Evolutionary conservation across 2,113 vertebrate species (phyloP), one percentile per base, ranked within the genome.

Genomic region (Passer montanus): DNA sequence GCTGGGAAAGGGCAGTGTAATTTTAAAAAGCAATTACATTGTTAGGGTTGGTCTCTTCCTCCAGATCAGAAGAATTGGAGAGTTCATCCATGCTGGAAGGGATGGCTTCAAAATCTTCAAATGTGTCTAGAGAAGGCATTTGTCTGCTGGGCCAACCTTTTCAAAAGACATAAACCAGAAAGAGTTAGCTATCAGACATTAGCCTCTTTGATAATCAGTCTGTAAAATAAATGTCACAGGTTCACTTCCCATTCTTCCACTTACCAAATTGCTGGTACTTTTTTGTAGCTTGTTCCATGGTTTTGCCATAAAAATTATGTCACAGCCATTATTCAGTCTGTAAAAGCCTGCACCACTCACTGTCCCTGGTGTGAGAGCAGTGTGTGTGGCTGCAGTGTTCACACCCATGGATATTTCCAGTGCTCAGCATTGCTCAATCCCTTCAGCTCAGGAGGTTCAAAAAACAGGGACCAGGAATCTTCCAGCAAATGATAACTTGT

Each of bases 61-160:
- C 98, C 95, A 97, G 69, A 37, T 98, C 98, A 46, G 99, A 99
- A 37, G 99, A 99, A 97, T 99, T 99, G 72, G 99, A 99, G 75
- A 99, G 98, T 67, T 99, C 99, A 83, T 99, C 99, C 33, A 97
- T 98, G 66, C 98, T 99, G 84, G 99, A 99, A 47, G 98, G 98
- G 84, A 99, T 99, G n/a, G 98, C 98, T 97, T 99, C 99, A 3
- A 99, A 98, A 92, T 98, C 98, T 72, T 99, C 99, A 62, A 80
- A 96, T 2, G 98, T 98, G 92, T 99, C 99, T 94, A 98, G 96
- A 35, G 99, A 99, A 13, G 98, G 97, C 46, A 98, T 97, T 46
- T 98, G 98, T 41, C 97, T 95, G 97, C 98, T 97, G 62, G 97
- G 97, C 98, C 98, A 98, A 73, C 99, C 99, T 99, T 94, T 64